Percentiles rank a stretch among this genome's conserved stretches.
Evolutionary conservation across 2,888 invertebrate genomes (phyloP).

Genomic region (Tachina lurida): DNA sequence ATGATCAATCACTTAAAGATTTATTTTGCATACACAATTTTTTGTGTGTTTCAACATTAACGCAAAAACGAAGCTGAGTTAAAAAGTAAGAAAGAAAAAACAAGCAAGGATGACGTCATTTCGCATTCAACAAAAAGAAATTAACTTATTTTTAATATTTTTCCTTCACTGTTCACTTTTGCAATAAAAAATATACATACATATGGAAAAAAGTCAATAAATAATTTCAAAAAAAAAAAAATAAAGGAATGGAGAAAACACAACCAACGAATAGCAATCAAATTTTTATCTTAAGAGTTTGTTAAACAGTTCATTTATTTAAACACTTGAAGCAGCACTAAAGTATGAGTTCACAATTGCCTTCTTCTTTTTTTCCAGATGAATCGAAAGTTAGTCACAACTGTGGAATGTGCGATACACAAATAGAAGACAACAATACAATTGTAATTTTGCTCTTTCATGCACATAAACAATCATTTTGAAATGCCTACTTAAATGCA

Average conservation of each 20-base stretch:
- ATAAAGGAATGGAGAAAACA: conserved; percentile 6
- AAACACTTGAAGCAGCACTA: not conserved
- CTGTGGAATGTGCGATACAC: conserved; percentile 48
- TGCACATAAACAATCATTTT: conserved; percentile 9
- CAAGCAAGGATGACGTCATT: conserved; percentile 49
- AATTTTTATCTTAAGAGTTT: conserved; percentile 32
- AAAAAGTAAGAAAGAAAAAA: conserved; percentile 25
- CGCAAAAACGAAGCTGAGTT: not conserved
- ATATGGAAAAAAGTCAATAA: conserved; percentile 7
- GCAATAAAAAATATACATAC: not conserved
- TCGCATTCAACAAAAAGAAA: not conserved
- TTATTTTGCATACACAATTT: conserved; percentile 53
- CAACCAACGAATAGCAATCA: conserved; percentile 23
- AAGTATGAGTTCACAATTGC: conserved; percentile 20
- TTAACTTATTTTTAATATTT: not conserved
- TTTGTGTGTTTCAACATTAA: conserved; percentile 16
- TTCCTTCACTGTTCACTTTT: conserved; percentile 27
- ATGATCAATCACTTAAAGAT: conserved; percentile 40
- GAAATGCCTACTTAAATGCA: conserved; percentile 14
- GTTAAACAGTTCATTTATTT: conserved; percentile 15
- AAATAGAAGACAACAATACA: not conserved
- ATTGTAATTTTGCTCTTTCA: conserved; percentile 8
- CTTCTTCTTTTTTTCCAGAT: conserved; percentile 35
- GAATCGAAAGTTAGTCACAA: conserved; percentile 52
- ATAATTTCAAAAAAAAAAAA: not conserved